Percentiles rank a stretch among this genome's conserved stretches.
phyloP scores from a whole-genome alignment of 2,888 invertebrate genomes.

The Exephanes ischioxanthus region DNA sequence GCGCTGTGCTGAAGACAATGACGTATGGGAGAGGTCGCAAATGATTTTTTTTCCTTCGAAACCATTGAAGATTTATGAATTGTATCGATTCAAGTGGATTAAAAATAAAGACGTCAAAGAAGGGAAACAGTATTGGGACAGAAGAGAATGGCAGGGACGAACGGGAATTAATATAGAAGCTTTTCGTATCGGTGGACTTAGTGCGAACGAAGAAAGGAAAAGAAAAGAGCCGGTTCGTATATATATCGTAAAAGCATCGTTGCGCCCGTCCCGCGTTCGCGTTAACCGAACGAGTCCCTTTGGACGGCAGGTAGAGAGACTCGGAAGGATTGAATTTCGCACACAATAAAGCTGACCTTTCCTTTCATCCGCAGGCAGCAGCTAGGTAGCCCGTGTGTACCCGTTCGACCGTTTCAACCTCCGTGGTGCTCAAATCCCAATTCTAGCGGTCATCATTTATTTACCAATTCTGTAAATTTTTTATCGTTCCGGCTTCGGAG shows the following conservation, averaged over 20 bases:
- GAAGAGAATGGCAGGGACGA: not conserved
- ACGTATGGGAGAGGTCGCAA: not conserved
- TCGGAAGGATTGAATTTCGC: conserved; percentile 74
- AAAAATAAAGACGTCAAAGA: not conserved
- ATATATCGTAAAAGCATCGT: conserved; percentile 29
- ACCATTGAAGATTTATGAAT: not conserved
- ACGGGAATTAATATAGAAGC: not conserved
- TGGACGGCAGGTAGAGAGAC: conserved; percentile 66
- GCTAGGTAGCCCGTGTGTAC: conserved; percentile 38
- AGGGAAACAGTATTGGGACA: not conserved
- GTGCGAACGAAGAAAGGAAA: conserved; percentile 20
- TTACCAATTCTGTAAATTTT: not conserved
- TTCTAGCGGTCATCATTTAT: not conserved
- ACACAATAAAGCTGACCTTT: conserved; percentile 75
- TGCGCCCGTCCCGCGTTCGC: conserved; percentile 46
- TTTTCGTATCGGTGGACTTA: not conserved
- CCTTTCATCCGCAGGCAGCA: conserved; percentile 64
- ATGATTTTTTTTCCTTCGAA: not conserved
- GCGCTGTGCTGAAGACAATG: not conserved
- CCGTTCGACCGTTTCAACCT: conserved; percentile 45
- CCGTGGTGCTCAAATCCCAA: conserved; percentile 69
- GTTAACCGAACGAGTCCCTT: conserved; percentile 61
- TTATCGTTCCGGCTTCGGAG: not conserved
- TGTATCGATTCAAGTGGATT: not conserved
- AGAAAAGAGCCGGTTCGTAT: conserved; percentile 4